Evolutionary conservation across 92 coral and sea anemone genomes (phyloP).

Genomic region (Parazoanthus atlanticus): DNA sequence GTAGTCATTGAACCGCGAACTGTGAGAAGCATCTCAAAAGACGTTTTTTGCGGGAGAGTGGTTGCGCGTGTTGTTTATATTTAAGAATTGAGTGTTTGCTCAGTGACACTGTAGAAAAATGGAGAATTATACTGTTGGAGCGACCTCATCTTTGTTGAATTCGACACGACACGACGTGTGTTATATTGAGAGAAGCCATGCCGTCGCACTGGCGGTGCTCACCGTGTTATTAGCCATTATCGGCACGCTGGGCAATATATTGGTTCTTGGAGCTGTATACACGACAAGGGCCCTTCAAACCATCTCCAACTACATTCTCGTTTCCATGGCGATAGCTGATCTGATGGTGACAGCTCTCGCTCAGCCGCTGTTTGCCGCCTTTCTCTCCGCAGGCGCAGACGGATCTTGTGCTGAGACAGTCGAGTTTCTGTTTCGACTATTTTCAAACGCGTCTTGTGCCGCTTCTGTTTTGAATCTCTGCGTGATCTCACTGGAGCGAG

Average conservation of each 20-base stretch:
- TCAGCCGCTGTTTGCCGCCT: constrained; percentile 77
- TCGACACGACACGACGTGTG: not conserved
- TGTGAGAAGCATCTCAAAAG: not conserved
- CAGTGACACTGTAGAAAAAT: not conserved
- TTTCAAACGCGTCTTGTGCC: constrained; percentile 73
- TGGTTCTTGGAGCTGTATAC: constrained; percentile 77
- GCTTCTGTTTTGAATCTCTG: constrained; percentile 80
- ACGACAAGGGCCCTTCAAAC: constrained; percentile 69
- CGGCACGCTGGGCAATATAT: constrained; percentile 79
- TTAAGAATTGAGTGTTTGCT: not conserved
- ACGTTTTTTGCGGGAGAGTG: not conserved
- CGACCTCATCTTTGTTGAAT: not conserved
- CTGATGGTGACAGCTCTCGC: constrained; percentile 72
- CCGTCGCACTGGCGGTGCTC: constrained; percentile 50
- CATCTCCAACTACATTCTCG: constrained; percentile 71
- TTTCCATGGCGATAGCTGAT: constrained; percentile 75
- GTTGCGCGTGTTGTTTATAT: not conserved
- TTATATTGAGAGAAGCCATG: constrained; percentile 43
- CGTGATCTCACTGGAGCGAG: constrained; percentile 75
- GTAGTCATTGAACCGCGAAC: not conserved
- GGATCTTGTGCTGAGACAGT: constrained; percentile 57
- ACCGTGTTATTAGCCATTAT: constrained; percentile 65
- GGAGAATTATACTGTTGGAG: not conserved
- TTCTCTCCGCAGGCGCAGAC: constrained; percentile 61
- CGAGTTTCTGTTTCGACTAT: constrained; percentile 68